A percentile compares a stretch with the other conserved stretches of the same genome.
Evolutionary conservation across 2,888 invertebrate genomes (phyloP).

Genomic region (Heliconius sara): DNA sequence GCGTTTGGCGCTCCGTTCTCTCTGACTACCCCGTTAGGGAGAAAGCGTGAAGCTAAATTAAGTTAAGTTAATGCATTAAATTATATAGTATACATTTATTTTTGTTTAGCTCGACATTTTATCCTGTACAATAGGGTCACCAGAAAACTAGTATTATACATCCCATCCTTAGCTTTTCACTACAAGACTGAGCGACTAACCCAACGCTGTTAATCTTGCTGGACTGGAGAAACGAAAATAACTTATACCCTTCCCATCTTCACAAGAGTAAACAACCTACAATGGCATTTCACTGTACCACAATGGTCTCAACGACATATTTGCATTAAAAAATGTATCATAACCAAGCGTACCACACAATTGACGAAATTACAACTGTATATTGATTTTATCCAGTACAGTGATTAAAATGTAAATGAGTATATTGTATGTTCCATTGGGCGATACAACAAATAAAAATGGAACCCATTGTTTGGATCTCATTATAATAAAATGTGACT

Average conservation of each 20-base stretch:
- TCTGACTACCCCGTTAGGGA: too few species aligned
- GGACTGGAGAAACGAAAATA: too few species aligned
- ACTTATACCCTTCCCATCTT: too few species aligned
- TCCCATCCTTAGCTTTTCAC: too few species aligned
- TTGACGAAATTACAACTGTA: conserved; percentile 56
- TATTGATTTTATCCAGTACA: conserved; percentile 64
- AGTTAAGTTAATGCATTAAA: too few species aligned
- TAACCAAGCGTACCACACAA: conserved; percentile 44
- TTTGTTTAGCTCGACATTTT: too few species aligned
- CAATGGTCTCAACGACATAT: not conserved
- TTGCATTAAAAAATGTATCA: not conserved
- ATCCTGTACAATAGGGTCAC: too few species aligned
- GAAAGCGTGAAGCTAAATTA: too few species aligned
- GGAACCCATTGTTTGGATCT: conserved; percentile 48
- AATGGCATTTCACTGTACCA: not conserved
- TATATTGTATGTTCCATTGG: conserved; percentile 54
- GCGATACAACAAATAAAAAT: conserved; percentile 52
- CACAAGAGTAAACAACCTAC: too few species aligned
- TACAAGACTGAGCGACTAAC: not conserved
- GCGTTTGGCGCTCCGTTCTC: too few species aligned
- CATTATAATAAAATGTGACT: conserved; percentile 47
- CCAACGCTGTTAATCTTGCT: not conserved
- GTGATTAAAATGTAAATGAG: conserved; percentile 77
- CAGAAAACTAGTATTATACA: too few species aligned
- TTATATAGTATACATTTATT: too few species aligned